Conservation (phyloP, 2,113 vertebrate genomes). For the Ceyx cyanopectus region DNA sequence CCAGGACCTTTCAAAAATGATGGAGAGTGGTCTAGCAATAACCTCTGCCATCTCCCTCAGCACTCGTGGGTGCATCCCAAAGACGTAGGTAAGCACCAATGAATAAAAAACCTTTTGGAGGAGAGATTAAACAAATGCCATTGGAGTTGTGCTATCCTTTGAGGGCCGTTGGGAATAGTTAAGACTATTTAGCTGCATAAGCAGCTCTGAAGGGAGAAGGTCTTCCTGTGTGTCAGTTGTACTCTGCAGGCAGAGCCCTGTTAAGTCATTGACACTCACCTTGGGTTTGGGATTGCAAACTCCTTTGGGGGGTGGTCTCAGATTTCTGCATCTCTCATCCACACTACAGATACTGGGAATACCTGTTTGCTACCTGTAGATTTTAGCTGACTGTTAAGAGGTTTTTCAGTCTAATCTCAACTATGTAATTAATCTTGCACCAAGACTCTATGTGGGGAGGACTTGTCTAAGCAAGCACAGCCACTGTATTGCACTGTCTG, state of each 20-base stretch:
- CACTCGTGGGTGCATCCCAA: not conserved
- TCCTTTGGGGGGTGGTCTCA: not conserved
- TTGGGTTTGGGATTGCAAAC: not conserved
- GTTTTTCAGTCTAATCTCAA: not conserved
- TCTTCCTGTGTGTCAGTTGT: not conserved
- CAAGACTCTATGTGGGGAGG: rapidly evolving
- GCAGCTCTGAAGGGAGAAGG: not conserved
- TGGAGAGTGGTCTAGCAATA: too few species aligned
- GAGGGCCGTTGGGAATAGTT: not conserved
- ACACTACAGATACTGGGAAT: not conserved
- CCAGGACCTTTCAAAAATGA: too few species aligned
- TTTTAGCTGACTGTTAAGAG: not conserved
- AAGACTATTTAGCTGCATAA: not conserved
- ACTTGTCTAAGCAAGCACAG: not conserved
- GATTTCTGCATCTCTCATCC: not conserved
- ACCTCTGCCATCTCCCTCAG: too few species aligned
- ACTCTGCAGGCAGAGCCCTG: not conserved
- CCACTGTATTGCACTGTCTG: not conserved
- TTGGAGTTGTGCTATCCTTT: not conserved
- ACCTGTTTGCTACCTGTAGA: not conserved
- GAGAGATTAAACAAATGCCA: not conserved
- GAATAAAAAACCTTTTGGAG: not conserved
- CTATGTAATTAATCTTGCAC: not conserved
- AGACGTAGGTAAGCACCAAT: not conserved
- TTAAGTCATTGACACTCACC: not conserved